Evolutionary conservation across 2,888 invertebrate species (phyloP), one percentile per base, ranked within the genome.

Genomic region (Eupeodes latifasciatus): DNA sequence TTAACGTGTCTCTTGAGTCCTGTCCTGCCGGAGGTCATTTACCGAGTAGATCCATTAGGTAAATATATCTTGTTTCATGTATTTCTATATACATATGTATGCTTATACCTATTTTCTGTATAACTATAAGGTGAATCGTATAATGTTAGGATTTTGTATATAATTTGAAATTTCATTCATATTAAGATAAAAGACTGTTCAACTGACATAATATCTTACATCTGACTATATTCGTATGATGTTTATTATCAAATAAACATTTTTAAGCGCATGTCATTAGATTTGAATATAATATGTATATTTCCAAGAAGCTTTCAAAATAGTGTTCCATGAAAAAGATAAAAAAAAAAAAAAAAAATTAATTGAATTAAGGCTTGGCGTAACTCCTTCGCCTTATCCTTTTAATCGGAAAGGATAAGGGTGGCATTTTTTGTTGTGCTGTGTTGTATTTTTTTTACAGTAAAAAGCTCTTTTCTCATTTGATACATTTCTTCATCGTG

Each of bases 41-140:
- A 92, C 91, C 92, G 93, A 91, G 93, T 93, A 91, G 93, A 93
- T 92, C 93, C 93, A 91, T 92, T 93, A 92, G 93, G 93, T 93
- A 61, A 62, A 36, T 55, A 34, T 76, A 34, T 76, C 4, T n/a
- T 85, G 36, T 66, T 19, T 61, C 12, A 59, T 40, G 9, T 47
- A 36, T 34, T 6, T 19, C 9, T 14, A 40, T 40, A 40, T 14
- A 40, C 5, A 40, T 40, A 40, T 36, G 7, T 36, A 40, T 40
- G 1, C 5, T 40, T 9, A 40, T 40, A 5, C 40, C 9, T 40
- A 40, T 40, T 27, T 27, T 27, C 27, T 27, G 27, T 27, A 27
- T 27, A 27, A 27, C 40, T 40, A 40, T 40, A 9, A 40, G 40
- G 40, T 40, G 5, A 40, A 5, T 40, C 19, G 12, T 36, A 27